Base-by-base conservation (phyloP, 2,888 invertebrate genomes). In the Lordiphosa andalusiaca region DNA sequence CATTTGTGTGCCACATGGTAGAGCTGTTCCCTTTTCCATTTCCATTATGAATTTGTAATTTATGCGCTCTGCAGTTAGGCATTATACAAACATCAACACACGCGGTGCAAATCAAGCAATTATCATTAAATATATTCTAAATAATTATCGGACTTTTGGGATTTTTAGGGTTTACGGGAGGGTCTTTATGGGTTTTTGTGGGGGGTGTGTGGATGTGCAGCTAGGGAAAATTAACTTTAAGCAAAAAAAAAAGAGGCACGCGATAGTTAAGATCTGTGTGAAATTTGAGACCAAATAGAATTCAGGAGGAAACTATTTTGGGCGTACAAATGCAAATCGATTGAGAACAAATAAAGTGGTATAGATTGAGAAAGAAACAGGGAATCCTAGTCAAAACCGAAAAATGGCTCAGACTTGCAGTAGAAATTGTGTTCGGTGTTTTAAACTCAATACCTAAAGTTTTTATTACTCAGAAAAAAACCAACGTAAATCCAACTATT, bases 51-150 rank as follows among this genome's bases (percentile, higher is more conserved):
- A 53, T 67, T 63, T 58, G 72, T 84, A 84, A 84, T 80, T 80
- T 82, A 84, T 77, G 78, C 75, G 30, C 62, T 35, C 49, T 19
- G 47, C 23, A 48, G 51, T 67, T 60, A 72, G 70, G 67, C 70
- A 77, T 80, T 78, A 75, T 84, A 70, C 60, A 77, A 80, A 80
- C 75, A 82, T 82, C 72, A 77, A 72, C 82, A 80, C 71, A 84
- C 73, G 62, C 77, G 81, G 77, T 73, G 84, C 71, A 84, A 80
- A 84, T 84, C 80, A 72, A 84, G 84, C 71, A 84, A 80, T 80
- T 82, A 80, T 69, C 75, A 72, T 67, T 67, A 72, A 37, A 81
- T 60, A 73, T 60, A 57, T 73, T 74, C 63, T 66, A 67, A 73
- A 72, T 71, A 84, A 84, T 80, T 82, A 80, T 84, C 83, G 61